Evolutionary conservation across 2,888 invertebrate species (phyloP), one percentile per base, ranked within the genome.

Genomic region (Candidula unifasciata): DNA sequence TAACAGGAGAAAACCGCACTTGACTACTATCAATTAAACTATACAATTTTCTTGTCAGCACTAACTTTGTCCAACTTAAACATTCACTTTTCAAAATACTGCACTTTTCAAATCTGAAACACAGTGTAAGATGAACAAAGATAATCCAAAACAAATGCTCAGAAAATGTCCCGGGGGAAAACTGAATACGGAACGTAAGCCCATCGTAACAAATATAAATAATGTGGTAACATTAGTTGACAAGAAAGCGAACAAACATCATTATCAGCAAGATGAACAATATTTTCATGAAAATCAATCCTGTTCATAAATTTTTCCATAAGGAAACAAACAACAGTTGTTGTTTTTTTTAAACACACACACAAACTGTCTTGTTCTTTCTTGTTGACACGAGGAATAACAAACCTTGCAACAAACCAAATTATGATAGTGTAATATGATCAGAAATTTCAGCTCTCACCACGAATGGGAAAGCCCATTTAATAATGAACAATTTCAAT

Each of bases 401-500:
- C 3, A n/a, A 73, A 54, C 24, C 21, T 54, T 27, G 18, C 60
- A 74, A 74, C 30, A 30, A 54, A 74, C 8, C 44, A 44, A 74
- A 74, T 54, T 74, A 54, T 33, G 8, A 54, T 30, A 74, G 54
- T 16, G 30, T 13, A 74, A 74, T 30, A 74, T 54, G 54, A 54
- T 30, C n/a, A 13, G 54, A 74, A 54, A 21, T 27, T 74, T 74
- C 54, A 74, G 52, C 54, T 30, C 54, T 74, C 3, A 18, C 18
- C 52, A 74, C 24, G 30, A 54, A 74, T 54, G 54, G 16, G 24
- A 30, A 74, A 74, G 52, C 10, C 54, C 30, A 74, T 78, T 78
- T 60, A 78, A 78, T 78, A 33, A 78, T 78, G 78, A 64, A 78
- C 10, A 35, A n/a, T 44, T 66, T 79, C 44, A 66, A 66, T 52